phyloP scores from a whole-genome alignment of 2,888 invertebrate genomes.

The Cloeon dipterum region DNA sequence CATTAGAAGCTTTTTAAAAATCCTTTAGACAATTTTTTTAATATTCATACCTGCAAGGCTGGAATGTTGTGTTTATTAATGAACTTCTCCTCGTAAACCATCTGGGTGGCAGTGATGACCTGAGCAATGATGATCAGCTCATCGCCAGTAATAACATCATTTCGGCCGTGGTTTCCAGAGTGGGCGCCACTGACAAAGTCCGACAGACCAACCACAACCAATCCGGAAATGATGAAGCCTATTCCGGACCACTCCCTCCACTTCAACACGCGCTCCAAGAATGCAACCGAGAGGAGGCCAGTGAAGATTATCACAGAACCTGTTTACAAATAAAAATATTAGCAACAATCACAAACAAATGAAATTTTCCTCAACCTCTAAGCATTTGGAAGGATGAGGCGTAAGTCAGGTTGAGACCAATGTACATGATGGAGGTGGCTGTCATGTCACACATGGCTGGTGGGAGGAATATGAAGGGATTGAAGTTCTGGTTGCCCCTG shows the following conservation, averaged over 20 bases:
- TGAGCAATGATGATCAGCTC: constrained; percentile 32
- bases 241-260: constrained; percentile 57
- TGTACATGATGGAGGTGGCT: constrained; percentile 74
- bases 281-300: constrained; percentile 62
- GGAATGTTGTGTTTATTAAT: constrained; percentile 65
- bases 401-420: constrained; percentile 75
- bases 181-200: constrained; percentile 29
- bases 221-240: constrained; percentile 39
- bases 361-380: constrained; percentile 29
- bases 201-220: constrained; percentile 46
- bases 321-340: constrained; percentile 18
- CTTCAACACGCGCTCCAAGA: constrained; percentile 40
- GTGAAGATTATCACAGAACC: constrained; percentile 76
- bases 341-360: neutral
- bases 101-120: constrained; percentile 69
- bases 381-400: constrained; percentile 94
- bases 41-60: constrained; percentile 32
- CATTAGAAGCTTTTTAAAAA: neutral
- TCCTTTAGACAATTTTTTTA: neutral
- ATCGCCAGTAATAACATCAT: constrained; percentile 33
- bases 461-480: constrained; percentile 53
- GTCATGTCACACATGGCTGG: constrained; percentile 78
- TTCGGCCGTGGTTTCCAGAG: constrained; percentile 7
- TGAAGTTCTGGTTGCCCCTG: constrained; percentile 50
- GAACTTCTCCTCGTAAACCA: constrained; percentile 88